phyloP scores from a whole-genome alignment of 92 coral and sea anemone species.

The Zoanthus gigantus region DNA sequence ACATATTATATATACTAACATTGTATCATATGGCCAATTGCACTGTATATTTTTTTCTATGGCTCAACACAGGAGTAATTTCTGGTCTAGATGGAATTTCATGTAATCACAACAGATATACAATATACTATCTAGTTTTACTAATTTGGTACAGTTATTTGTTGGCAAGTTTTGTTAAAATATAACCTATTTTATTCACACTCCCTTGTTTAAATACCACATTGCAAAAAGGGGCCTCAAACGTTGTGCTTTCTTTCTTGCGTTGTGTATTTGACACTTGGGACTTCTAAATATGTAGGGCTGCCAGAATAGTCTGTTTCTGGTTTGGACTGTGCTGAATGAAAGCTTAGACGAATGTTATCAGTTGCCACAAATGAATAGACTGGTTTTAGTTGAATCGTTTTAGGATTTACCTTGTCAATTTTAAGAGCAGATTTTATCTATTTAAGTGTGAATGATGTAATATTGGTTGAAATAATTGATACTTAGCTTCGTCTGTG shows the following conservation, averaged over 20 bases:
- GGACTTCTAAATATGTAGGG: too few relatives aligned
- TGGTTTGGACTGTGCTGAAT: neutral
- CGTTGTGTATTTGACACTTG: neutral
- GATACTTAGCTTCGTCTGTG: conserved; percentile 12
- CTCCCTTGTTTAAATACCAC: too few relatives aligned
- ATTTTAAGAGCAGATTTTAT: conserved; percentile 5
- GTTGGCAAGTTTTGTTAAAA: too few relatives aligned
- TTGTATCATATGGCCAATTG: conserved; percentile 37
- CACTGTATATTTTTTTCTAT: conserved; percentile 42
- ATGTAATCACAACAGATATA: neutral
- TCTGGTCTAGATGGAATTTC: neutral
- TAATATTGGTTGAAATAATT: neutral
- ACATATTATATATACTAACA: conserved; percentile 21
- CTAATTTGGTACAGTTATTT: too few relatives aligned
- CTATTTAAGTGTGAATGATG: neutral
- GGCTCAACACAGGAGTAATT: conserved; percentile 44
- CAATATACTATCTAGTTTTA: neutral
- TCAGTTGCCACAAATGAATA: neutral
- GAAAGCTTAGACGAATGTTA: too few relatives aligned
- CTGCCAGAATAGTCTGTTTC: neutral
- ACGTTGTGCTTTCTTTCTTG: too few relatives aligned
- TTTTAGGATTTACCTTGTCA: neutral
- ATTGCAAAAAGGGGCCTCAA: too few relatives aligned
- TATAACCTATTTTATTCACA: too few relatives aligned
- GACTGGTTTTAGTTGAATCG: neutral